Evolutionary conservation across 2,797 vertebrate genomes (phyloP), one percentile per base, ranked within the genome.

Genomic region (Gadopsis bispinosus): DNA sequence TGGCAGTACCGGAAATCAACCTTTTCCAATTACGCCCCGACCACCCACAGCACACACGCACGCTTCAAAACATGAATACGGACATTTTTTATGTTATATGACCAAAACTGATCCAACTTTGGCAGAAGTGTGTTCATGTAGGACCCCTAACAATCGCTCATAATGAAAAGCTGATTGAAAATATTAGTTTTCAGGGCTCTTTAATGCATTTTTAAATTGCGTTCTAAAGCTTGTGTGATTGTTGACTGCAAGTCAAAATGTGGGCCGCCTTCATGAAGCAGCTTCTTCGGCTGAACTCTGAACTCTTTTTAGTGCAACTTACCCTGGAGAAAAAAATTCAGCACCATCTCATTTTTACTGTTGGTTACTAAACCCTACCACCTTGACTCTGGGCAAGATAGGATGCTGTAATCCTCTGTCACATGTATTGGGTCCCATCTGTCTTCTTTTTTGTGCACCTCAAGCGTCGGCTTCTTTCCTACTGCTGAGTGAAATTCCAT

Each of bases 401-500:
- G 43, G 75, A 69, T 39, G 50, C 3, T 77, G 41, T 77, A 85
- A 88, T 83, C 79, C 71, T 70, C 76, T 65, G 83, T 87, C 80
- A 79, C 77, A 85, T 78, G 60, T 64, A 65, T 61, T 69, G 58
- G 67, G 41, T 59, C 60, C 69, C 68, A 65, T 80, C 77, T 54
- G 8, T 41, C 37, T 50, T 37, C 51, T 76, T 55, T 63, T 79
- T 69, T 54, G 50, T 65, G 37, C 54, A 55, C 63, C 75, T 85
- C 41, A 73, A 65, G 48, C 72, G 60, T 68, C 35, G 13, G 54
- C 41, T 66, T 67, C 58, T 62, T 77, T 79, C 7, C 54, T 3
- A 11, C 48, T 22, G n/a, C 67, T 79, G 71, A 83, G 77, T 78
- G 70, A 79, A 88, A 90, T 90, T 91, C 80, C 75, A 87, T 72